These are phyloP conservation scores for Turdus rufiventris DNA, from an alignment of 2,113 vertebrate species.

Conservation along the genomic window DNA sequence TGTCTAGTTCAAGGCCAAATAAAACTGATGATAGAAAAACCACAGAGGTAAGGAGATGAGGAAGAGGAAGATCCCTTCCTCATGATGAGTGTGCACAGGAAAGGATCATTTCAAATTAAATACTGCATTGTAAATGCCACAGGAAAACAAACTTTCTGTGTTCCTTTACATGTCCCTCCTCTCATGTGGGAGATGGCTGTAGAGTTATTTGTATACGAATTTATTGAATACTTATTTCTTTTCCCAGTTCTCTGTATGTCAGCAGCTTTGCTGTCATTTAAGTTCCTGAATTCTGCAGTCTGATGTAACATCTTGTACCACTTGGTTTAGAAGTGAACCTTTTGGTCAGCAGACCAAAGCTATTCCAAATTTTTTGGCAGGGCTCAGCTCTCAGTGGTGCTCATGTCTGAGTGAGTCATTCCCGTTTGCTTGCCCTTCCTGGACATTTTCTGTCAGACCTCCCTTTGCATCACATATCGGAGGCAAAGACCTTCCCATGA, in stretches of 20 bases:
- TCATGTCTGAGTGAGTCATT: rapidly evolving
- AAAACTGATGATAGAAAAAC: background rate
- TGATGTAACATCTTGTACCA: background rate
- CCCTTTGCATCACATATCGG: rapidly evolving
- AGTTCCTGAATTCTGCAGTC: background rate
- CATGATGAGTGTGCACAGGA: background rate
- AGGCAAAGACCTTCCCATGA: background rate
- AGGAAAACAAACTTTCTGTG: background rate
- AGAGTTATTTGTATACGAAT: background rate
- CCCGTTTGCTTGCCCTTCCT: background rate
- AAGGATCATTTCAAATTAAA: background rate
- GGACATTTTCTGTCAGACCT: background rate
- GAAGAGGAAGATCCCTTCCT: background rate
- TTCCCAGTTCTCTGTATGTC: background rate
- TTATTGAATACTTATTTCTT: background rate
- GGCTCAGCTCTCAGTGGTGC: background rate
- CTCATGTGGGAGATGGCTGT: background rate
- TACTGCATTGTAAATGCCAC: background rate
- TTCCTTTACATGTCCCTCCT: background rate
- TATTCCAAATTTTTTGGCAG: background rate
- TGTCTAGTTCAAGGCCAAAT: background rate
- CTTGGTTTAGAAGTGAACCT: background rate
- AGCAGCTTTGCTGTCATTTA: background rate
- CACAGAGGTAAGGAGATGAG: background rate
- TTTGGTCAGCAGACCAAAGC: background rate